Conservation (phyloP, 1,140 invertebrate genomes). For the Saccostrea glomerata region DNA sequence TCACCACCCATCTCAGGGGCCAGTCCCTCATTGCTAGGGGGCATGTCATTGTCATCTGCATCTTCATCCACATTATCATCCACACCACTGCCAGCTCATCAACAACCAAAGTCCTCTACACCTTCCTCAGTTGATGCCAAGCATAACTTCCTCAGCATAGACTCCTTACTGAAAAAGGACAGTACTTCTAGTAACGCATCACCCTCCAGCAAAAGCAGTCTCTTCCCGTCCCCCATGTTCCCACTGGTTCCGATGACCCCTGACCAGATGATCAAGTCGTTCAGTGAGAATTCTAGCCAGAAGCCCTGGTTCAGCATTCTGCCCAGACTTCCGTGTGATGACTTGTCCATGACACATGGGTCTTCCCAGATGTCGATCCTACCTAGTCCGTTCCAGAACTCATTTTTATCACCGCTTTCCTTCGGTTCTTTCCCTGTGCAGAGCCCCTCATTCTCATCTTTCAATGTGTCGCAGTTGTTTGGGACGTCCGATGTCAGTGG, state of each 20-base stretch:
- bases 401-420: conserved; percentile 83
- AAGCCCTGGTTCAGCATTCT: conserved; percentile 84
- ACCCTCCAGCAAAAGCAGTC: conserved; percentile 57
- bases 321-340: conserved; percentile 84
- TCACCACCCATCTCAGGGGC: conserved; percentile 7
- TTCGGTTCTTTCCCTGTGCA: conserved; percentile 75
- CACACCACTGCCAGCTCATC: conserved; percentile 61
- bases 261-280: conserved; percentile 63
- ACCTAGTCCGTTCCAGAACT: conserved; percentile 55
- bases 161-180: conserved; percentile 73
- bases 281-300: conserved; percentile 65
- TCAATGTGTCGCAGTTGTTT: conserved; percentile 68
- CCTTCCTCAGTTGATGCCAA: conserved; percentile 59
- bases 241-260: conserved; percentile 57
- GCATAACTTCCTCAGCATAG: conserved; percentile 73
- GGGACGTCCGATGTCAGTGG: conserved; percentile 49
- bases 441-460: conserved; percentile 68
- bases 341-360: conserved; percentile 74
- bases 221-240: conserved; percentile 61
- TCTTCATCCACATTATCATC: conserved; percentile 46
- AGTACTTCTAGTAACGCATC: conserved; percentile 45
- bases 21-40: conserved; percentile 37
- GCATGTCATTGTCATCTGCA: conserved; percentile 42
- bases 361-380: conserved; percentile 52
- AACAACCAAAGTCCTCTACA: conserved; percentile 53